A percentile compares a stretch with the other conserved stretches of the same genome.
These are phyloP conservation scores for Epistrophella euchroma DNA, from an alignment of 2,888 invertebrate genomes.

Conservation along the genomic window DNA sequence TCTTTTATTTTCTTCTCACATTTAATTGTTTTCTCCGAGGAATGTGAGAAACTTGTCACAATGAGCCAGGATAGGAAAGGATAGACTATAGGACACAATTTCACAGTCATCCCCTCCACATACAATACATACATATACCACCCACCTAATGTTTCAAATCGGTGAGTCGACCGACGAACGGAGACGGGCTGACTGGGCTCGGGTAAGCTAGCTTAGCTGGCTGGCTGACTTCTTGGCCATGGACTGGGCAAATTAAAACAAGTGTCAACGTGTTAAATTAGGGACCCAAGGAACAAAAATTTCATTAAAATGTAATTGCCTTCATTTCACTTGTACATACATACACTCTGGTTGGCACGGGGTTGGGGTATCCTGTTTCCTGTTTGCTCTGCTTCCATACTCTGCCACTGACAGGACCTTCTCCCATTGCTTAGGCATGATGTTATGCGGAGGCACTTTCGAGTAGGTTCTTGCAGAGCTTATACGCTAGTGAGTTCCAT, in stretches of 20 bases:
- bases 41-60: conserved; percentile 67
- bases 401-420: conserved; percentile 67
- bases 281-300: conserved; percentile 74
- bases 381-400: neutral
- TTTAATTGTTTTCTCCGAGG: conserved; percentile 68
- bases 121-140: neutral
- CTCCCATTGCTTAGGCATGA: conserved; percentile 59
- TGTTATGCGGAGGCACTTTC: conserved; percentile 69
- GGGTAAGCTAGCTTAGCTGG: conserved; percentile 1
- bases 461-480: conserved; percentile 44
- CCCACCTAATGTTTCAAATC: conserved; percentile 66
- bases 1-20: conserved; percentile 34
- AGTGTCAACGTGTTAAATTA: conserved; percentile 76
- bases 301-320: conserved; percentile 75
- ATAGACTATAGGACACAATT: neutral
- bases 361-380: conserved; percentile 25
- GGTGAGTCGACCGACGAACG: neutral
- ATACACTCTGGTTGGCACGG: neutral
- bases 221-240: conserved; percentile 37
- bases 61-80: neutral
- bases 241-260: conserved; percentile 73
- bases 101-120: neutral
- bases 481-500: conserved; percentile 66
- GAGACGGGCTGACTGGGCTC: neutral
- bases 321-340: conserved; percentile 65